phyloP scores from a whole-genome alignment of 2,797 vertebrate genomes.

The Premnoplex brunnescens region DNA sequence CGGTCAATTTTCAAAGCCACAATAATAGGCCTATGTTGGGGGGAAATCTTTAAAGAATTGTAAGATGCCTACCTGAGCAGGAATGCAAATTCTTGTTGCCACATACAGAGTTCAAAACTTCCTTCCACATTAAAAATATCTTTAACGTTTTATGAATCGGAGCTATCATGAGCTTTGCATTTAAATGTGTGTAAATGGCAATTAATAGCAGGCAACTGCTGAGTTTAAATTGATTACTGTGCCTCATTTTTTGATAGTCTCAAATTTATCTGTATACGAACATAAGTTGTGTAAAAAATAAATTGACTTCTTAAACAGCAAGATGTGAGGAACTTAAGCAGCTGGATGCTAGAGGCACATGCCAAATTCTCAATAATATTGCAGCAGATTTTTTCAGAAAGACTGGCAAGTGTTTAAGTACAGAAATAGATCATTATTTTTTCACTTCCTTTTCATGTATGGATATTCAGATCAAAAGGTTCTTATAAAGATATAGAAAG shows the following conservation, averaged over 20 bases:
- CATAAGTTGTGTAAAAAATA: slow-evolving; percentile 66
- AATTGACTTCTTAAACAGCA: slow-evolving; percentile 70
- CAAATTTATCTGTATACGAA: slow-evolving; percentile 69
- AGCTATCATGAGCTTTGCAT: slow-evolving; percentile 67
- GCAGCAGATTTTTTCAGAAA: slow-evolving; percentile 41
- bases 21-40: neutral
- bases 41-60: neutral
- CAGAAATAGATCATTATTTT: slow-evolving; percentile 41
- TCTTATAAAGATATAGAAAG: neutral
- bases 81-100: slow-evolving; percentile 28
- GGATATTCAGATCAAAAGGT: slow-evolving; percentile 13
- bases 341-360: slow-evolving; percentile 61
- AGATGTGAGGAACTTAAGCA: slow-evolving; percentile 63
- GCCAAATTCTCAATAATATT: slow-evolving; percentile 44
- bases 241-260: slow-evolving; percentile 64
- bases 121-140: slow-evolving; percentile 59
- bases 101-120: slow-evolving; percentile 39
- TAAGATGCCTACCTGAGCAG: slow-evolving; percentile 28
- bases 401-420: slow-evolving; percentile 4
- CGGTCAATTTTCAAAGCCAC: neutral
- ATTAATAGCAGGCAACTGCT: slow-evolving; percentile 75
- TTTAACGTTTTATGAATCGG: slow-evolving; percentile 68
- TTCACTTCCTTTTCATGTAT: slow-evolving; percentile 25
- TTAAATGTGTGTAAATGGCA: slow-evolving; percentile 73
- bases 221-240: slow-evolving; percentile 75